Evolutionary conservation across 2,113 vertebrate species (phyloP), one percentile per base, ranked within the genome.

Genomic region (Hippocampus guttulatus): DNA sequence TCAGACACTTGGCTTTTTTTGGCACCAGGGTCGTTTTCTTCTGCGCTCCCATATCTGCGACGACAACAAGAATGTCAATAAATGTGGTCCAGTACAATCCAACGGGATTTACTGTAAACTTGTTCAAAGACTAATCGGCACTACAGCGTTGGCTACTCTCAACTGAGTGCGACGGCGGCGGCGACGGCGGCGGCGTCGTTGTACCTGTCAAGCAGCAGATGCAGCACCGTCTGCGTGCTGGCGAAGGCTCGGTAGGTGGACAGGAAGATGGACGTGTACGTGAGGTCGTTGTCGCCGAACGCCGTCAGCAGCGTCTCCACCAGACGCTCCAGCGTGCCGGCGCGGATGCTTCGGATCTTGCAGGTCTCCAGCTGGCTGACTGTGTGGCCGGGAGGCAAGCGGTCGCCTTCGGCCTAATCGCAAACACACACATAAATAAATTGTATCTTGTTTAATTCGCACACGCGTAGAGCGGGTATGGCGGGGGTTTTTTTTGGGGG

Each of bases 251-350:
- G 89, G 89, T 96, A 98, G 0, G 96, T 98, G 69, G 96, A 96
- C 62, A 98, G 89, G 79, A 98, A 98, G 91, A 97, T 95, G 89
- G 93, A 97, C 84, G 94, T 95, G 84, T 98, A 98, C 49, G 95
- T 96, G 77, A 96, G 96, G 88, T 98, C 96, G 0, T 96, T 96
- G 91, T 98, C 95, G 18, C 94, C 95, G 30, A 95, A 95, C 1
- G 96, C 95, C 0, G 94, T 98, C 68, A 98, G 78, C 66, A 98
- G 86, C 52, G 95, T 98, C 88, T 98, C 96, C 83, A 98, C 96
- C 64, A 98, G 93, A 57, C 96, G 95, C 86, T 96, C 95, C 90
- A 98, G 79, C 0, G 95, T 96, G 64, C 96, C 96, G 1, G 96
- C 95, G 9, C 95, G 95, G 71, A 98, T 98, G 11, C 94, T 95